Evolutionary conservation across 1,140 invertebrate species (phyloP).

Genomic region (Drosophila sp.): DNA sequence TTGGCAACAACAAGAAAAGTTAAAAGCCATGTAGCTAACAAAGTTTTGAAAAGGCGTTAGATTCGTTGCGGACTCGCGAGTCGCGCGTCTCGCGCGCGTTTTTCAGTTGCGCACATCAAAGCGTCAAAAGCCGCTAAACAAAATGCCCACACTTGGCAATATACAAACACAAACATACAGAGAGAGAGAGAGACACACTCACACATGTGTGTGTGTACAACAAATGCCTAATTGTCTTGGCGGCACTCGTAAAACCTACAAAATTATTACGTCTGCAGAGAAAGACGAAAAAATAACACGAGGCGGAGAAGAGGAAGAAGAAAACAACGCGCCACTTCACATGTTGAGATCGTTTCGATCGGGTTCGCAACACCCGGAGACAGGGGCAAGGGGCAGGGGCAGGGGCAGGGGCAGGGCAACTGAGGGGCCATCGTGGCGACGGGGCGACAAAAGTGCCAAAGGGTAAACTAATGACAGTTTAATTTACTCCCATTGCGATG

Average conservation of each 20-base stretch:
- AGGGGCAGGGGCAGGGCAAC: too few species aligned
- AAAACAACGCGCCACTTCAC: slow-evolving; percentile 76
- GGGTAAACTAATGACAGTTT: slow-evolving; percentile 83
- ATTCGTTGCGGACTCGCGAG: slow-evolving; percentile 74
- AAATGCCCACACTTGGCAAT: slow-evolving; percentile 77
- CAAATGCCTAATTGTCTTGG: slow-evolving; percentile 82
- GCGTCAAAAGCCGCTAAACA: slow-evolving; percentile 77
- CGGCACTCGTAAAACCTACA: slow-evolving; percentile 82
- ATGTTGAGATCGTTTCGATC: slow-evolving; percentile 61
- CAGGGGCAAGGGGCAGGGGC: too few species aligned
- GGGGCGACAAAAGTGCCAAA: slow-evolving; percentile 76
- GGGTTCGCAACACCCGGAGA: slow-evolving; percentile 32
- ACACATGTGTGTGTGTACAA: slow-evolving; percentile 54
- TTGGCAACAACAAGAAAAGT: slow-evolving; percentile 48
- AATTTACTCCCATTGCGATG: slow-evolving; percentile 82
- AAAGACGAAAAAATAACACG: slow-evolving; percentile 27
- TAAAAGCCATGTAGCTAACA: slow-evolving; percentile 68
- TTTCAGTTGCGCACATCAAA: slow-evolving; percentile 78
- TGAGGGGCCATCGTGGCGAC: neutral
- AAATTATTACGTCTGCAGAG: slow-evolving; percentile 76
- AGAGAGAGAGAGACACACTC: too few species aligned
- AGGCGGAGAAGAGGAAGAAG: slow-evolving; percentile 4
- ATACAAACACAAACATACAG: neutral
- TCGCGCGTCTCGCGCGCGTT: slow-evolving; percentile 53
- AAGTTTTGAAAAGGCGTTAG: slow-evolving; percentile 79